These are phyloP conservation scores for Choreutis nemorana DNA, from an alignment of 2,888 invertebrate species.

Conservation along the genomic window DNA sequence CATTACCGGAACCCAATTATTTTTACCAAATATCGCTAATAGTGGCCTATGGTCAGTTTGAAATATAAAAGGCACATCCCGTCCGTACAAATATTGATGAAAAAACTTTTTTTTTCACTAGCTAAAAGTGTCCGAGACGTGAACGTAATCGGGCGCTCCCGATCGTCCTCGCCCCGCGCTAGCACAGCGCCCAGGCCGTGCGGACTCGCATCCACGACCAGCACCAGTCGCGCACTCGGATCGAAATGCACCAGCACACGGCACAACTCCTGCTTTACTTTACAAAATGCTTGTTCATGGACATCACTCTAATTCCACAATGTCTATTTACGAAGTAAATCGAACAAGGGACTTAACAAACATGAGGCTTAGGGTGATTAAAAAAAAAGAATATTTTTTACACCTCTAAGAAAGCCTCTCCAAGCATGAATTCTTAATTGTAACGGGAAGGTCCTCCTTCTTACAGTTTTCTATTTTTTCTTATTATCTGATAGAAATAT, in stretches of 20 bases:
- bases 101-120: too few relatives aligned
- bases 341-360: neutral
- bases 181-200: neutral
- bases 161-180: neutral
- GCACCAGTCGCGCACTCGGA: slow-evolving; percentile 2
- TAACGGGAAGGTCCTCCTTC: too few relatives aligned
- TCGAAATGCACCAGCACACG: slow-evolving; percentile 11
- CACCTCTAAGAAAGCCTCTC: too few relatives aligned
- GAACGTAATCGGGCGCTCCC: neutral
- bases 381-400: too few relatives aligned
- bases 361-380: too few relatives aligned
- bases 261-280: slow-evolving; percentile 6
- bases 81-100: slow-evolving; percentile 5
- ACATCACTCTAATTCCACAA: too few relatives aligned
- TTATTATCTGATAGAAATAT: too few relatives aligned
- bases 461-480: too few relatives aligned
- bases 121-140: too few relatives aligned
- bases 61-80: slow-evolving; percentile 6
- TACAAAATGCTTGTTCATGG: neutral
- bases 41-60: slow-evolving; percentile 7
- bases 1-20: slow-evolving; percentile 5
- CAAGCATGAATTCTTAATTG: too few relatives aligned
- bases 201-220: slow-evolving; percentile 1
- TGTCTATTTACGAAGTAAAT: too few relatives aligned
- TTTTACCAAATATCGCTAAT: slow-evolving; percentile 7